These are phyloP conservation scores for Ceratitis capitata DNA, from an alignment of 1,140 invertebrate genomes.

Conservation along the genomic window DNA sequence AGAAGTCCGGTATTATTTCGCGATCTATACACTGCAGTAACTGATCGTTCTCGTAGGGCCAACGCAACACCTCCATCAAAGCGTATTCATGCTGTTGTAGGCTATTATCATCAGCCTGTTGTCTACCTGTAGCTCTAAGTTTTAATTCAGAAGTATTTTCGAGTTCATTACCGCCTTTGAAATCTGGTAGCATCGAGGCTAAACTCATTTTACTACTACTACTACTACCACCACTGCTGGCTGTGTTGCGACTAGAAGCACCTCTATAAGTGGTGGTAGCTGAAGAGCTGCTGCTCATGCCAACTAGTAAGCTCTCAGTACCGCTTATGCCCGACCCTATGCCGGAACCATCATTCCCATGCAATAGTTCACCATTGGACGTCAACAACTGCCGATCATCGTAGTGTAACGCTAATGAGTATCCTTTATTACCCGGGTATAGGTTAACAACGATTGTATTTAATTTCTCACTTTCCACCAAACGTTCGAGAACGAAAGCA, in stretches of 20 bases:
- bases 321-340: not conserved
- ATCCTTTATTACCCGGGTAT: conserved; percentile 91
- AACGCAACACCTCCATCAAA: conserved; percentile 77
- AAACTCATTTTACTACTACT: conserved; percentile 40
- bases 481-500: conserved; percentile 84
- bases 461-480: conserved; percentile 84
- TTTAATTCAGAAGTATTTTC: not conserved
- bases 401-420: conserved; percentile 82
- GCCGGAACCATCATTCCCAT: conserved; percentile 42
- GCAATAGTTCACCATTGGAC: conserved; percentile 54
- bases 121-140: not conserved
- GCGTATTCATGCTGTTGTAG: conserved; percentile 67
- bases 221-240: conserved; percentile 23
- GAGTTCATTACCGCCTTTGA: conserved; percentile 6
- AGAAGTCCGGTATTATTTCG: conserved; percentile 85
- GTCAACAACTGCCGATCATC: conserved; percentile 58
- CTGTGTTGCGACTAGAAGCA: conserved; percentile 47
- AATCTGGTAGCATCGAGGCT: conserved; percentile 38
- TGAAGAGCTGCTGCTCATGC: not conserved
- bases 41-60: conserved; percentile 82
- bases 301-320: not conserved
- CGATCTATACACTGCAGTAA: conserved; percentile 83
- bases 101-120: not conserved
- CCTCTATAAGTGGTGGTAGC: not conserved
- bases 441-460: conserved; percentile 91